phyloP scores from a whole-genome alignment of 2,797 vertebrate species.

The Paedocypris micromegethes region DNA sequence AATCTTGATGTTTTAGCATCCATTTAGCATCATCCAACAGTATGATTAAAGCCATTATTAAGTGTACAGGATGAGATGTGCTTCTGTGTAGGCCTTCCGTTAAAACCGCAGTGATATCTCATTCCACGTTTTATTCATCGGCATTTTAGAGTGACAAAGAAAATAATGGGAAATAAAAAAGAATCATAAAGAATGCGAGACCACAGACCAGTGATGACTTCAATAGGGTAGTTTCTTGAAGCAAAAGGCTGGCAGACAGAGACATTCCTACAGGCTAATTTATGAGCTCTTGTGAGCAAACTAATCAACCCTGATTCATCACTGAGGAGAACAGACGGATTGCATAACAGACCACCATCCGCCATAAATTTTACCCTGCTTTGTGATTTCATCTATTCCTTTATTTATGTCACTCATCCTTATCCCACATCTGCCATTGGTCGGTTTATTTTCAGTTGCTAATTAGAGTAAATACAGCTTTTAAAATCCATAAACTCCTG shows the following conservation, averaged over 20 bases:
- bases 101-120: not conserved
- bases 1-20: slow-evolving; percentile 11
- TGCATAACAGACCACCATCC: slow-evolving; percentile 44
- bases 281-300: slow-evolving; percentile 43
- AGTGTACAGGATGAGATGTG: slow-evolving; percentile 12
- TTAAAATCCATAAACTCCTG: not conserved
- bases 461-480: slow-evolving; percentile 9
- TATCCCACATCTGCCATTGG: not conserved
- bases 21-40: no score
- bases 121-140: not conserved
- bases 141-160: slow-evolving; percentile 19
- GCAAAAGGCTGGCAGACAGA: slow-evolving; percentile 24
- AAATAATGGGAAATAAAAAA: slow-evolving; percentile 16
- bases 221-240: slow-evolving; percentile 40
- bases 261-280: slow-evolving; percentile 42
- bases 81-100: not conserved
- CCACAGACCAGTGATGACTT: slow-evolving; percentile 34
- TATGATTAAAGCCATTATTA: slow-evolving; percentile 16
- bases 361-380: slow-evolving; percentile 29
- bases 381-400: slow-evolving; percentile 20
- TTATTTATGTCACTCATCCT: slow-evolving; percentile 11
- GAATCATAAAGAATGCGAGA: slow-evolving; percentile 33
- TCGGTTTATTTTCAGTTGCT: slow-evolving; percentile 14
- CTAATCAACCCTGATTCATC: slow-evolving; percentile 46
- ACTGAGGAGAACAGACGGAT: slow-evolving; percentile 37